A percentile compares a stretch with the other conserved stretches of the same genome.
phyloP scores from a whole-genome alignment of 2,113 vertebrate species.

The Amphiprion percula region DNA sequence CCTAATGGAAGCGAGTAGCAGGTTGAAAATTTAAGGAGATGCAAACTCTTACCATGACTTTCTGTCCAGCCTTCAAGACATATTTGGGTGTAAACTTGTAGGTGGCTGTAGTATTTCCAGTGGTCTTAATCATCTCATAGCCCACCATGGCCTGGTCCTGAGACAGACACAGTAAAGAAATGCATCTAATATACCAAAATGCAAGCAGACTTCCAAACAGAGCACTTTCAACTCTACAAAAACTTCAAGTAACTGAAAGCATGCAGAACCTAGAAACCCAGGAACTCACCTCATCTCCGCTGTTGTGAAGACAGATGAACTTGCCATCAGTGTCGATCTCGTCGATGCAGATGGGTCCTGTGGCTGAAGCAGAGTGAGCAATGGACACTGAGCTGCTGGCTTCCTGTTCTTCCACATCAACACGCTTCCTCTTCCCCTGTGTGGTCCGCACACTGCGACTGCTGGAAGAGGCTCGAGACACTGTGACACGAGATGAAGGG shows the following conservation, averaged over 20 bases:
- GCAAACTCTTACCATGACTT: constrained; percentile 88
- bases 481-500: constrained; percentile 88
- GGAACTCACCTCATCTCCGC: constrained; percentile 86
- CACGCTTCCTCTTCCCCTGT: constrained; percentile 90
- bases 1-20: not conserved
- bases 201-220: too few species aligned
- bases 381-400: constrained; percentile 92
- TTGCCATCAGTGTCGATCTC: constrained; percentile 94
- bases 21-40: too few species aligned
- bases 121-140: constrained; percentile 89
- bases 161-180: not conserved
- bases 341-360: constrained; percentile 87
- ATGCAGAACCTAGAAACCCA: not conserved
- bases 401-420: constrained; percentile 90
- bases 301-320: constrained; percentile 91
- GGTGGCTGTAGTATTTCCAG: constrained; percentile 84
- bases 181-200: not conserved
- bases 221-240: too few species aligned
- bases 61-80: constrained; percentile 91
- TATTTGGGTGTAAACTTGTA: constrained; percentile 95
- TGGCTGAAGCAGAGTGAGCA: constrained; percentile 90
- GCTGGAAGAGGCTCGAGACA: constrained; percentile 90
- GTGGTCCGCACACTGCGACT: constrained; percentile 87
- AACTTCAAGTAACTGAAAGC: not conserved
- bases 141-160: constrained; percentile 95